Conservation (phyloP, 2,113 vertebrate species). For the Oreochromis tanganicae region DNA sequence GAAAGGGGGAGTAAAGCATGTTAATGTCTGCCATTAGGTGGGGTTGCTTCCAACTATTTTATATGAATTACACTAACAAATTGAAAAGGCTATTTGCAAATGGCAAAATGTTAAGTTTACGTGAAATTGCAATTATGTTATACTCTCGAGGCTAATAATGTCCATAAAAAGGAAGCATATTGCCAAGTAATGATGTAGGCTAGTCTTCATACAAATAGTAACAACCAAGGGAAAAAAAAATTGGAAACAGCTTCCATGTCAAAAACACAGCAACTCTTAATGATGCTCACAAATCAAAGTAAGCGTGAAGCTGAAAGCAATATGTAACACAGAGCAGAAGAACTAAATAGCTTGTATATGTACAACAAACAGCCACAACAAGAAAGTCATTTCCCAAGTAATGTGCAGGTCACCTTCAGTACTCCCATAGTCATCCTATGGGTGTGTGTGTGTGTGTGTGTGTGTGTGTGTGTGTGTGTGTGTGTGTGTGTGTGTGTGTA, state of each 20-base stretch:
- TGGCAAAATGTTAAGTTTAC: background rate
- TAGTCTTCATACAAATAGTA: background rate
- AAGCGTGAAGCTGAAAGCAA: background rate
- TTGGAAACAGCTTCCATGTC: background rate
- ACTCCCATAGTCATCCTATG: background rate
- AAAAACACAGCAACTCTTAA: background rate
- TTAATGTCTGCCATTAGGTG: conserved; percentile 36
- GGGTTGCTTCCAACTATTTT: conserved; percentile 24
- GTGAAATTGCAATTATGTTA: background rate
- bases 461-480: too few relatives aligned
- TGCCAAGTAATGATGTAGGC: background rate
- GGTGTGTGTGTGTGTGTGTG: background rate
- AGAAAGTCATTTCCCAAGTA: background rate
- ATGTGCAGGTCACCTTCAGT: background rate
- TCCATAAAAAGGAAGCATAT: background rate
- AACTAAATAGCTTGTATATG: background rate
- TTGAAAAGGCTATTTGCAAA: background rate
- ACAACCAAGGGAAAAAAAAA: background rate
- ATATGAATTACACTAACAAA: conserved; percentile 8
- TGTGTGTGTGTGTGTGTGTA: background rate
- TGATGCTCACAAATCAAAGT: background rate
- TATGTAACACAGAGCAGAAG: background rate
- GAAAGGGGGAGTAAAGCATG: conserved; percentile 10
- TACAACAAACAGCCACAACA: background rate
- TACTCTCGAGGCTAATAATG: background rate